Evolutionary conservation across 2,113 vertebrate species (phyloP).

Genomic region (Solea solea): DNA sequence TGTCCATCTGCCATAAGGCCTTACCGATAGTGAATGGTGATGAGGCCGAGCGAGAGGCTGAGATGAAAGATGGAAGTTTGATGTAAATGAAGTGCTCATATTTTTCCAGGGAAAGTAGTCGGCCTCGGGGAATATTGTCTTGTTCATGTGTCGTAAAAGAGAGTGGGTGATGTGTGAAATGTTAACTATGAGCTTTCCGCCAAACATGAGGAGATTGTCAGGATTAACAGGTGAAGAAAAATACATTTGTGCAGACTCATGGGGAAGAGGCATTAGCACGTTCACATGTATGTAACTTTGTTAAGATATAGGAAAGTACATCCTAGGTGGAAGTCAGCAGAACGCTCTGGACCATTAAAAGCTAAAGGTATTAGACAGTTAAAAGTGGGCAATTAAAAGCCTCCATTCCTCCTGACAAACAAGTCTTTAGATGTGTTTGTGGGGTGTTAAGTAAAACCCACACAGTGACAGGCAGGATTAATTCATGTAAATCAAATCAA

Average conservation of each 20-base stretch:
- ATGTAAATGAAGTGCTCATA: conserved; percentile 30
- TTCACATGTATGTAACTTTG: not conserved
- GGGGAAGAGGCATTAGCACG: not conserved
- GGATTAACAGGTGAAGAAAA: not conserved
- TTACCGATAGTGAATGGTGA: conserved; percentile 45
- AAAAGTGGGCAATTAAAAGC: conserved; percentile 25
- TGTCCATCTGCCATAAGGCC: conserved; percentile 62
- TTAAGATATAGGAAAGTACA: no score
- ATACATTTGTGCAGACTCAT: not conserved
- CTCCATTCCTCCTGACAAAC: conserved; percentile 23
- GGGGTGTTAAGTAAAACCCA: conserved; percentile 4
- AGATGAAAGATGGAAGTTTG: conserved; percentile 41
- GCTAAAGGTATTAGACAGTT: no score
- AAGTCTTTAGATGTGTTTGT: conserved; percentile 2
- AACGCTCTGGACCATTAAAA: not conserved
- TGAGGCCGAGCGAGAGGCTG: conserved; percentile 20
- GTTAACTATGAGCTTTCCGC: conserved; percentile 20
- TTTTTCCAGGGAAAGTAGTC: conserved; percentile 16
- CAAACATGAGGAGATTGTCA: conserved; percentile 22
- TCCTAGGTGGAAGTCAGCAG: not conserved
- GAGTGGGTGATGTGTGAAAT: conserved; percentile 26
- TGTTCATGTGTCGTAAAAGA: conserved; percentile 2
- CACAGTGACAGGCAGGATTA: conserved; percentile 31
- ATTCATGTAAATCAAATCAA: conserved; percentile 41
- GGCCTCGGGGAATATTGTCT: conserved; percentile 11